phyloP scores from a whole-genome alignment of 2,888 invertebrate genomes.

The Cerceris ruficornis region DNA sequence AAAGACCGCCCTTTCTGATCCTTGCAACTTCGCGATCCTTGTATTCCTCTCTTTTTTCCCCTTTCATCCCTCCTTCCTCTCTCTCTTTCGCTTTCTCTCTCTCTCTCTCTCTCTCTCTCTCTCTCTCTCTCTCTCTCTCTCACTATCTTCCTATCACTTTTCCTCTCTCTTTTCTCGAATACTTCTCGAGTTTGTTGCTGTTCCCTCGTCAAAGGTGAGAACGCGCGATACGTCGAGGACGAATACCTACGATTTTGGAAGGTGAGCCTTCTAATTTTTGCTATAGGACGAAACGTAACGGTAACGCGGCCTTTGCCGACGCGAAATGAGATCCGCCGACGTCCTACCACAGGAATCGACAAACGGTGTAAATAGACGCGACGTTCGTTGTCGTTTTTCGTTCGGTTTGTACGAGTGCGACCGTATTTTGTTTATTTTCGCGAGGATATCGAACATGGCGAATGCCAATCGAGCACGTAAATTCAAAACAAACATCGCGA shows the following conservation, averaged over 20 bases:
- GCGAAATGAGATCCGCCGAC: too few species aligned
- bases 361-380: neutral
- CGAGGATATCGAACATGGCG: constrained; percentile 13
- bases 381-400: neutral
- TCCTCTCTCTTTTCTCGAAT: neutral
- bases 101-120: too few species aligned
- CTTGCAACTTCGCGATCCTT: constrained; percentile 8
- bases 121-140: neutral
- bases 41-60: constrained; percentile 2
- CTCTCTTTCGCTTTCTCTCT: neutral
- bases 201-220: too few species aligned
- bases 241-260: too few species aligned
- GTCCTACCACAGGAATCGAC: neutral
- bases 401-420: constrained; percentile 3
- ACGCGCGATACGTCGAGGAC: too few species aligned
- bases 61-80: neutral
- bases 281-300: too few species aligned
- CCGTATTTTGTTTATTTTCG: constrained; percentile 26
- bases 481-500: constrained; percentile 24
- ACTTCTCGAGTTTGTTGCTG: neutral
- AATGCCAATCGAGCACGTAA: constrained; percentile 2
- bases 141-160: neutral
- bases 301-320: too few species aligned
- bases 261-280: too few species aligned
- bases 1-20: constrained; percentile 23